Evolutionary conservation across 2,888 invertebrate genomes (phyloP), one percentile per base, ranked within the genome.

Genomic region (Steinernema carpocapsae): DNA sequence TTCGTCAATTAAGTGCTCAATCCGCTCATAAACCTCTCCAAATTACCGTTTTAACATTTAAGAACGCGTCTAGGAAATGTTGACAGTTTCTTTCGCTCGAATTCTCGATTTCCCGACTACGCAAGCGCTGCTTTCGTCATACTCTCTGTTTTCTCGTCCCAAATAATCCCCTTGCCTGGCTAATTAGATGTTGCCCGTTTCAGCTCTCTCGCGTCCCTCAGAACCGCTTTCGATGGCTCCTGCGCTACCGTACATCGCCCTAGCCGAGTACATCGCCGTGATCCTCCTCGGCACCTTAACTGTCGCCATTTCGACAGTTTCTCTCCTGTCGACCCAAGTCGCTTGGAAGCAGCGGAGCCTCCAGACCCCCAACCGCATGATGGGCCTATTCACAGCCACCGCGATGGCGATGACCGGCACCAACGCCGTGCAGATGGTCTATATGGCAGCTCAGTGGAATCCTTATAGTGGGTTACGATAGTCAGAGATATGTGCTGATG

Each of bases 311-410:
- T 74, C 74, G 24, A 64, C 64, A 26, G 64, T 64, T 29, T 64
- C 64, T 17, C 64, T 64, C 7, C 32, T 64, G 3, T 64, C 64
- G 32, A 64, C 64, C 17, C 64, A 64, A n/a, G 64, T 64, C 64
- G 64, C 64, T 32, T 64, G 64, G 64, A 64, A 64, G 64, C 26
- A 64, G 32, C 29, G 64, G 17, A 37, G 26, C 32, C 32, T 64
- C 64, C 64, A 64, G 14, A 32, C 64, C 17, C 64, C 64, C 64
- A 64, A 64, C 37, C 64, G 64, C 64, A 64, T 64, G 64, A 64
- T 64, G 64, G 64, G 64, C 17, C 64, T 64, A 6, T 64, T 64
- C n/a, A 64, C 64, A 17, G 64, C n/a, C 12, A 64, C 64, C 64
- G 64, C 64, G 4, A 64, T 64, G 64, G 64, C 32, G 17, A 64